Conservation (phyloP, 2,113 vertebrate species). For the Oryzias celebensis region DNA sequence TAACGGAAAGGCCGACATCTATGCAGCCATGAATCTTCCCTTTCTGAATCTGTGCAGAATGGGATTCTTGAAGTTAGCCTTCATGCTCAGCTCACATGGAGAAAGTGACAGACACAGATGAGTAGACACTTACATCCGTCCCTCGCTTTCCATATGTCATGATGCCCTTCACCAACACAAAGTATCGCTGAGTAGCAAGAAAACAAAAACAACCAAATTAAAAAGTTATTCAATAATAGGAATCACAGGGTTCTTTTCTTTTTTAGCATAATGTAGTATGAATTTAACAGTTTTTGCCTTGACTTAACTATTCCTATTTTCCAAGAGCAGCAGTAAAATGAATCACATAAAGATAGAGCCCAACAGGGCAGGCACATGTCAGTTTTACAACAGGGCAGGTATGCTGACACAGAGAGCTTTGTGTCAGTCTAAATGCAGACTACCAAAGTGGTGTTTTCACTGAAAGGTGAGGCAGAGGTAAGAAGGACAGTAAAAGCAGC, state of each 20-base stretch:
- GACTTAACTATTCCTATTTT: conserved; percentile 12
- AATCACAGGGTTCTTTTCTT: background rate
- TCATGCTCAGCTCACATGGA: background rate
- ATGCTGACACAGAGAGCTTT: background rate
- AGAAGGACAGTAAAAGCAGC: conserved; percentile 11
- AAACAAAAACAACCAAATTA: conserved; percentile 4
- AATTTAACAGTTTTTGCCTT: background rate
- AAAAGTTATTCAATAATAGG: background rate
- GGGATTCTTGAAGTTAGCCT: background rate
- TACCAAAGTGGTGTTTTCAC: conserved; percentile 7
- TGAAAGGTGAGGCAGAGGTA: conserved; percentile 19
- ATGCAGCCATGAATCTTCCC: conserved; percentile 94
- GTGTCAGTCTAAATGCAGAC: background rate
- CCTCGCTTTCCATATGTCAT: conserved; percentile 91
- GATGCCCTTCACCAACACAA: conserved; percentile 92
- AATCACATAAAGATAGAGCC: background rate
- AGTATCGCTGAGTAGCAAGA: conserved; percentile 85
- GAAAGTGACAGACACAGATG: background rate
- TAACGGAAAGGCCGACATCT: conserved; percentile 95
- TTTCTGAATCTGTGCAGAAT: conserved; percentile 81
- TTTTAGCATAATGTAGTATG: background rate
- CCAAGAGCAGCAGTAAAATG: conserved; percentile 22
- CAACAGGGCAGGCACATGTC: conserved; percentile 2
- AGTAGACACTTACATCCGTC: conserved; percentile 77
- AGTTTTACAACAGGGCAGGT: conserved; percentile 14